phyloP scores from a whole-genome alignment of 2,113 vertebrate species.

The Prochilodus magdalenae region DNA sequence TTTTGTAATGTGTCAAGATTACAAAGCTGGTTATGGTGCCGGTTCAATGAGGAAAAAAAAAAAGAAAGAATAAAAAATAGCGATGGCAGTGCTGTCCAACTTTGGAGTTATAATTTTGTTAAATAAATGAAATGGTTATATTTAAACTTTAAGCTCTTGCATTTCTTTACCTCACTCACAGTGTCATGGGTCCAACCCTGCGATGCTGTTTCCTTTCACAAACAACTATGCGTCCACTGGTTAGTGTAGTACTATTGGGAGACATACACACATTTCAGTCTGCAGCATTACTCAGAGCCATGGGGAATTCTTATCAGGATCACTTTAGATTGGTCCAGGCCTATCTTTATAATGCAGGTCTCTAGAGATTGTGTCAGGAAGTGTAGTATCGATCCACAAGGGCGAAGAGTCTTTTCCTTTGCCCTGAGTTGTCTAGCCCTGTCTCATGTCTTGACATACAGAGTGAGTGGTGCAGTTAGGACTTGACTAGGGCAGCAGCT shows the following conservation, averaged over 20 bases:
- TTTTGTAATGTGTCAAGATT: slow-evolving; percentile 70
- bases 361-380: slow-evolving; percentile 45
- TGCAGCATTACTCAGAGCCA: not conserved
- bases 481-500: slow-evolving; percentile 7
- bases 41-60: slow-evolving; percentile 32
- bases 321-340: not conserved
- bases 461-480: slow-evolving; percentile 21
- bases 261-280: not conserved
- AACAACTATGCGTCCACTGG: not conserved
- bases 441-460: slow-evolving; percentile 25
- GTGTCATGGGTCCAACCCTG: not conserved
- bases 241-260: not conserved
- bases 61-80: slow-evolving; percentile 19
- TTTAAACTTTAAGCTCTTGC: slow-evolving; percentile 65
- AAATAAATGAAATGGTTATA: slow-evolving; percentile 94
- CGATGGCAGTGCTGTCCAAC: slow-evolving; percentile 65
- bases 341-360: slow-evolving; percentile 33
- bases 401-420: slow-evolving; percentile 9
- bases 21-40: slow-evolving; percentile 53
- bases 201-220: not conserved
- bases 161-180: slow-evolving; percentile 20
- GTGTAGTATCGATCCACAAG: slow-evolving; percentile 34
- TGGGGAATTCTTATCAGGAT: slow-evolving; percentile 27
- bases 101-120: slow-evolving; percentile 90
- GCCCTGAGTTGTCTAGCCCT: slow-evolving; percentile 23